Evolutionary conservation across 35 echinoderm and acorn worm genomes (phyloP).

Genomic region (Lytechinus pictus): DNA sequence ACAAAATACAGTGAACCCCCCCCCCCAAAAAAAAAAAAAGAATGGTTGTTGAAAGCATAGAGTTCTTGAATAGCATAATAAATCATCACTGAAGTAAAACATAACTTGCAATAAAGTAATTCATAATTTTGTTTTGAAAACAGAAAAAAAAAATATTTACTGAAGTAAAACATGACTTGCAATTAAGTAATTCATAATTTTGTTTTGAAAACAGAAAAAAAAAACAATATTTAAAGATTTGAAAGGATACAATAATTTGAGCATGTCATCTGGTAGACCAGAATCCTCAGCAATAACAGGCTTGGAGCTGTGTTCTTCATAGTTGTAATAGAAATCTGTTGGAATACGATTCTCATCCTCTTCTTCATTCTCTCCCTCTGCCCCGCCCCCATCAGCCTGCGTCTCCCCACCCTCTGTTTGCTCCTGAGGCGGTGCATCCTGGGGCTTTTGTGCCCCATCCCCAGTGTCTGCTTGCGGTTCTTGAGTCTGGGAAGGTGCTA

Average conservation of each 20-base stretch:
- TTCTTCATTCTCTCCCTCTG: constrained; percentile 26
- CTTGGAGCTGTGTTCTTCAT: constrained; percentile 71
- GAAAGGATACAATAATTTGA: constrained; percentile 93
- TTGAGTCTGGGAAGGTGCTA: not conserved
- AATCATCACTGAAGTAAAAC: too few species aligned
- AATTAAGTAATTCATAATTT: too few species aligned
- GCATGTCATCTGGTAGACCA: constrained; percentile 80
- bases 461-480: not conserved
- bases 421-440: not conserved
- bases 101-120: too few species aligned
- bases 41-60: too few species aligned
- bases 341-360: constrained; percentile 75
- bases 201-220: too few species aligned
- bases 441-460: constrained; percentile 7
- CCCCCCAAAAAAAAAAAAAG: not conserved
- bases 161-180: too few species aligned
- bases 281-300: constrained; percentile 78
- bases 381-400: not conserved
- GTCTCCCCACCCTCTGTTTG: not conserved
- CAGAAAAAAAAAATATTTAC: too few species aligned
- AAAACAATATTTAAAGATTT: not conserved
- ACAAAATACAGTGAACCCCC: not conserved
- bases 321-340: constrained; percentile 81
- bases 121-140: too few species aligned
- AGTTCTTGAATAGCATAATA: too few species aligned